A percentile compares a stretch with the other conserved stretches of the same genome.
phyloP scores from a whole-genome alignment of 2,113 vertebrate species.

The Rhizomys pruinosus region DNA sequence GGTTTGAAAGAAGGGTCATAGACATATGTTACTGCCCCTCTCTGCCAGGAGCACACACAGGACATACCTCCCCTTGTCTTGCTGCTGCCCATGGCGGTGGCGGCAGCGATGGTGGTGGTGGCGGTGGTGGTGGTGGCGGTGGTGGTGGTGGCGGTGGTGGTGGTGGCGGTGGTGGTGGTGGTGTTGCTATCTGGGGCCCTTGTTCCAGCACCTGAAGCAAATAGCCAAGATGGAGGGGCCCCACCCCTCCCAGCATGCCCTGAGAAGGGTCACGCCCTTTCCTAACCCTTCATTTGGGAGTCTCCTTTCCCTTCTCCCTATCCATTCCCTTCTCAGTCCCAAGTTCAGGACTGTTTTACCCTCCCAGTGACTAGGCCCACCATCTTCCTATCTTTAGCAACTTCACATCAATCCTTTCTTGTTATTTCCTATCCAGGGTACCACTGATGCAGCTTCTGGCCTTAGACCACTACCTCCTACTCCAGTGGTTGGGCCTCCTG shows the following conservation, averaged over 20 bases:
- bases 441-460: not conserved
- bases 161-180: not conserved
- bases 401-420: not conserved
- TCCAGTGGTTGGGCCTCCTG: not conserved
- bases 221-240: not conserved
- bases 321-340: not conserved
- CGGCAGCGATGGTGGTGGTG: not conserved
- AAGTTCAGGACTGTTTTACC: not conserved
- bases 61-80: not conserved
- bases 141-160: too few relatives aligned
- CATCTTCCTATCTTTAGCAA: not conserved
- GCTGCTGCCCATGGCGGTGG: too few relatives aligned
- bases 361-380: not conserved
- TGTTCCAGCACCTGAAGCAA: not conserved
- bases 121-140: not conserved
- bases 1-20: not conserved
- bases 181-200: not conserved
- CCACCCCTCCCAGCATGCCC: not conserved
- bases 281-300: not conserved
- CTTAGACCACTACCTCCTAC: not conserved
- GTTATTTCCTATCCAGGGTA: not conserved
- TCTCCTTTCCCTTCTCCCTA: not conserved
- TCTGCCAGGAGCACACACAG: not conserved
- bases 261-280: not conserved
- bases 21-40: not conserved